Conservation (phyloP, 2,797 vertebrate species). For the Paramormyrops hopkinsi region DNA sequence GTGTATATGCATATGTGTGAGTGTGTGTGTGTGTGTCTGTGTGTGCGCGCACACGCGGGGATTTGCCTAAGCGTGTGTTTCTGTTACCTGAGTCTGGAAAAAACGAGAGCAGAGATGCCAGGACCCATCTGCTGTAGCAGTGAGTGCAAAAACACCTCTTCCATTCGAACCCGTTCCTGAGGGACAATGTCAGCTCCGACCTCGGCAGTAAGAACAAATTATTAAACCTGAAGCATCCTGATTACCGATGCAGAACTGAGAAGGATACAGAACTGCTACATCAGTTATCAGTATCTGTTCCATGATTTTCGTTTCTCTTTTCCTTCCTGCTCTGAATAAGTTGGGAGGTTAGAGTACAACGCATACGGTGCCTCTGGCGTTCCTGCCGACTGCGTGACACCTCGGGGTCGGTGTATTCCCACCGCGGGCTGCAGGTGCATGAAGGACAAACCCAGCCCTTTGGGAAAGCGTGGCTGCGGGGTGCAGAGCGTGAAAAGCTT, state of each 20-base stretch:
- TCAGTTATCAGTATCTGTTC: neutral
- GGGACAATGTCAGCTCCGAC: conserved; percentile 60
- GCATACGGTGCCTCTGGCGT: neutral
- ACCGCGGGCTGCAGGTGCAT: conserved; percentile 66
- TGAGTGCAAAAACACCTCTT: conserved; percentile 57
- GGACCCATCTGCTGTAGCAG: conserved; percentile 74
- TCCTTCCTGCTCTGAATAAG: neutral
- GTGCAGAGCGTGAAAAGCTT: conserved; percentile 19
- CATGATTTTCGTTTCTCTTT: neutral
- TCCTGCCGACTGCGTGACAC: neutral
- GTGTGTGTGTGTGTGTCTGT: conserved; percentile 45
- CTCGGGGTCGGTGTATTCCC: conserved; percentile 52
- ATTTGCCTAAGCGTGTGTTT: conserved; percentile 49
- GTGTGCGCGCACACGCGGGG: conserved; percentile 42
- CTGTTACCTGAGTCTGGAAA: conserved; percentile 23
- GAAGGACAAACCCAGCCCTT: conserved; percentile 50
- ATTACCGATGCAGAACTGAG: neutral
- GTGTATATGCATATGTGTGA: conserved; percentile 46
- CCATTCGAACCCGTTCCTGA: conserved; percentile 54
- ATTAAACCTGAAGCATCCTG: neutral
- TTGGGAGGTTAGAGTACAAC: neutral
- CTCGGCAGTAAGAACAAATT: conserved; percentile 65
- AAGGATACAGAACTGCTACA: neutral
- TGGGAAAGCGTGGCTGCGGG: conserved; percentile 46
- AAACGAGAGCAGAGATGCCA: conserved; percentile 50